Evolutionary conservation across 2,888 invertebrate species (phyloP), one percentile per base, ranked within the genome.

Genomic region (Zaprionus bogoriensis): DNA sequence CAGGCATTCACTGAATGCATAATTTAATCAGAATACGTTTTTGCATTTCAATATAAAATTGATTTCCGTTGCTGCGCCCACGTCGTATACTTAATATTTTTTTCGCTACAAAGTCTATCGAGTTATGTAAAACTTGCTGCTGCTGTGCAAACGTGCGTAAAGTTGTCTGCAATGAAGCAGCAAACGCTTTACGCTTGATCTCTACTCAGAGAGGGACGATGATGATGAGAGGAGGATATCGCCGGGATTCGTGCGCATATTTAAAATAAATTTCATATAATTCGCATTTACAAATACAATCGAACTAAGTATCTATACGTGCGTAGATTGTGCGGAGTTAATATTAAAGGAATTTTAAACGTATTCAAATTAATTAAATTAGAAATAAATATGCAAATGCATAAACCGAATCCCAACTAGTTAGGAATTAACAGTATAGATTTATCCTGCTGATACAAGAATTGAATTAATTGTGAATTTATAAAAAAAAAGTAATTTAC

Each of bases 131-230:
- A 72, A 53, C 45, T 25, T 69, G 58, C 36, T 58, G 39, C 55
- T 48, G 19, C 53, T 77, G 80, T 69, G 68, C 82, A 81, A 63
- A 81, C 84, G 84, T 81, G 84, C 81, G 74, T 78, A 55, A 74
- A 80, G 66, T 73, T 75, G 73, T 54, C 46, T 61, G 63, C 74
- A 76, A 66, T 71, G 74, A 67, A 81, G 74, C 79, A 71, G 58
- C 60, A 74, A 80, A 63, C 67, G 58, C 41, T 77, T 83, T 42
- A 83, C 62, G 75, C 67, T 75, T 62, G 62, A 77, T 44, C 65
- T 36, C 23, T 44, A 19, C 30, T 36, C 10, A n/a, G n/a, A n/a
- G n/a, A n/a, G n/a, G n/a, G n/a, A n/a, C n/a, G n/a, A n/a, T n/a
- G 17, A n/a, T 14, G 12, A 4, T 17, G 23, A 12, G 6, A 38